Base-by-base conservation (phyloP, 2,888 invertebrate species). In the Caenorhabditis sp. region DNA sequence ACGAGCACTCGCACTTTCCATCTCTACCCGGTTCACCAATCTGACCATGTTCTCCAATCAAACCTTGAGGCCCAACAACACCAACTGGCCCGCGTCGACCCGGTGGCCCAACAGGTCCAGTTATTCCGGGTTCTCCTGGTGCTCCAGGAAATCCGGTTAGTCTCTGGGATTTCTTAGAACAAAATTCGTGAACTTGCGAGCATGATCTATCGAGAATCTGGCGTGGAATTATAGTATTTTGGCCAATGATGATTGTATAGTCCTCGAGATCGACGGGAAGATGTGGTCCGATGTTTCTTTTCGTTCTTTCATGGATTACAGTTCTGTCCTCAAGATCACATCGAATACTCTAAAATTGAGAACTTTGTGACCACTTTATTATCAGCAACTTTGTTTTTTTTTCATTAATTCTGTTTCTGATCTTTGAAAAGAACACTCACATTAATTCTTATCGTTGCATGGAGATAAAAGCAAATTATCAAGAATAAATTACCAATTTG, bases 141-240 rank as follows among this genome's bases (percentile, higher is more conserved):
- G 67, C 65, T 10, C 78, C 77, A 43, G 79, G 81, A 56, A 80
- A 84, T 26, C 86, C 86, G 14, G 82, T 81, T 17, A 86, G 70
- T 31, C 84, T 81, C 74, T 80, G 80, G 17, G 79, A 76, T 25
- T 73, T 68, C 25, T 87, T 85, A 0, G 86, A 78, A 54, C 87
- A 87, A 59, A 80, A 83, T 14, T 80, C 70, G 63, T 87, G 87
- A n/a, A 87, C 81, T 49, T 84, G 78, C 8, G 79, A 71, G 56
- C 87, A 87, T 1, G 87, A 87, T 23, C 74, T 67, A 57, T 85
- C 85, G 50, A 86, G 80, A 21, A 85, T 84, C 23, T 79, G 73
- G 71, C 77, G 83, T 56, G 86, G 86, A 59, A 86, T 87, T 25
- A 86, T 87, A 0, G 86, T 86, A 52, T 86, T 84, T 38, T 86